Conservation (phyloP, 2,113 vertebrate species). For the Platanista minor region DNA sequence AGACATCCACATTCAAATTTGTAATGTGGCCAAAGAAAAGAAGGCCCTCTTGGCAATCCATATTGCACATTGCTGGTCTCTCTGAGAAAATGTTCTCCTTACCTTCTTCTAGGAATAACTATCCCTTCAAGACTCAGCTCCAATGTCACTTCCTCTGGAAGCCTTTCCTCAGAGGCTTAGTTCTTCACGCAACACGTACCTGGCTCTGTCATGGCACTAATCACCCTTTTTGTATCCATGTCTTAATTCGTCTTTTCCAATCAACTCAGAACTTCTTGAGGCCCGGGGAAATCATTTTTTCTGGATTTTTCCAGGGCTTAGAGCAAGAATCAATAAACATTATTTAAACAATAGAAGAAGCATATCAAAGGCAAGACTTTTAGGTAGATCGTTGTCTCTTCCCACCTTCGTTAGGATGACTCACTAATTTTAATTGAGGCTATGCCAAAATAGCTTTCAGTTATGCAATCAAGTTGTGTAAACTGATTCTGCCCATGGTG, state of each 20-base stretch:
- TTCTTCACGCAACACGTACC: too few species aligned
- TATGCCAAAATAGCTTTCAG: neutral
- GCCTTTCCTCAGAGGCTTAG: neutral
- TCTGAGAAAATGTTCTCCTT: neutral
- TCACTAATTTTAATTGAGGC: slow-evolving; percentile 19
- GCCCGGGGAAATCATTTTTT: neutral
- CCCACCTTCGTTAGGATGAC: neutral
- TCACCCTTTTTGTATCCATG: neutral
- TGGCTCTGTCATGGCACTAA: neutral
- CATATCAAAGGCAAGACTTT: neutral
- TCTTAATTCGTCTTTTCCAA: neutral
- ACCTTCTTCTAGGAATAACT: neutral
- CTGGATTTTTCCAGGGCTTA: neutral
- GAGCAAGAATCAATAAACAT: neutral
- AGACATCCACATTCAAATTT: neutral
- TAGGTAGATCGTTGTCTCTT: neutral
- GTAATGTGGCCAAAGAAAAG: neutral
- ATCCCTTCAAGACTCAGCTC: neutral
- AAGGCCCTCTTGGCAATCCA: neutral
- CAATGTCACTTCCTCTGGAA: neutral
- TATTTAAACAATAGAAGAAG: slow-evolving; percentile 4
- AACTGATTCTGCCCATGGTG: neutral
- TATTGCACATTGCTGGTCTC: accelerated
- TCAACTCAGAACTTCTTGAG: neutral
- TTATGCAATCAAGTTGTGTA: neutral